A percentile compares a stretch with the other conserved stretches of the same genome.
These are phyloP conservation scores for Hyla sarda DNA, from an alignment of 2,113 vertebrate species.

Conservation along the genomic window DNA sequence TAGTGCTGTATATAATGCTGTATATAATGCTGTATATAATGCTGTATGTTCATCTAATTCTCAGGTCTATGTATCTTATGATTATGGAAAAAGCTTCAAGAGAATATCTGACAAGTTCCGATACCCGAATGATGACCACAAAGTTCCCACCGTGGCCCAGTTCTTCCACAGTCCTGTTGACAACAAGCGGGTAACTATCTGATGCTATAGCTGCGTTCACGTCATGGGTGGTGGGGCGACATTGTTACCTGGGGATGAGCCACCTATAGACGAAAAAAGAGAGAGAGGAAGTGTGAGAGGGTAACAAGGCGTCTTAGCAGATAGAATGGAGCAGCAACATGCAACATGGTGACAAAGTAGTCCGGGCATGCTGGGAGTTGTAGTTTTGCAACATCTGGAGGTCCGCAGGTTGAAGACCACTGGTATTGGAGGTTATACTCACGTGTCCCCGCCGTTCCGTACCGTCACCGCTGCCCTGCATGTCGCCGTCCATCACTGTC, in stretches of 20 bases:
- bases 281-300: too few relatives aligned
- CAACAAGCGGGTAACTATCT: slow-evolving; percentile 87
- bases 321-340: neutral
- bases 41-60: neutral
- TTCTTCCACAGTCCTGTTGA: slow-evolving; percentile 97
- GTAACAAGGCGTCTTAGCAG: neutral
- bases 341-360: too few relatives aligned
- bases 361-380: too few relatives aligned
- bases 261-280: neutral
- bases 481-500: too few relatives aligned
- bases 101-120: slow-evolving; percentile 84
- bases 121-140: slow-evolving; percentile 72
- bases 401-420: too few relatives aligned
- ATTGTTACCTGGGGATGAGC: neutral
- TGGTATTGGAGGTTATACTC: too few relatives aligned
- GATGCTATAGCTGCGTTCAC: neutral
- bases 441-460: too few relatives aligned
- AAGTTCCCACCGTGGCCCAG: slow-evolving; percentile 86
- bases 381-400: too few relatives aligned
- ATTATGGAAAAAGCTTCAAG: slow-evolving; percentile 89
- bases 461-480: too few relatives aligned
- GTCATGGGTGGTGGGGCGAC: neutral
- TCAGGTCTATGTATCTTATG: slow-evolving; percentile 93
- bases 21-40: neutral
- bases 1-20: too few relatives aligned